These are phyloP conservation scores for Tor tambroides DNA, from an alignment of 2,113 vertebrate genomes.

Conservation along the genomic window DNA sequence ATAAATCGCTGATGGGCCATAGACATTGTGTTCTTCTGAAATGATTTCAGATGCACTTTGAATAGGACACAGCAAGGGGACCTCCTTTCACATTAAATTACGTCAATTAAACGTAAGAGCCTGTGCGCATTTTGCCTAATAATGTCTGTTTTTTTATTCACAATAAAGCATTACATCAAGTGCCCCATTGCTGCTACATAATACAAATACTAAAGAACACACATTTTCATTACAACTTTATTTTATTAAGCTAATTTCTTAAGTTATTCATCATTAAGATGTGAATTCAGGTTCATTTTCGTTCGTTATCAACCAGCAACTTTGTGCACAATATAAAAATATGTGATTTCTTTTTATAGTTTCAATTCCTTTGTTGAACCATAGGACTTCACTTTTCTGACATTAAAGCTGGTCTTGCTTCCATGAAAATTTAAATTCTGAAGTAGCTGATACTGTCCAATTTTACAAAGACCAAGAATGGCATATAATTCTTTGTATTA, in stretches of 20 bases:
- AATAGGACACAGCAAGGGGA: slow-evolving; percentile 11
- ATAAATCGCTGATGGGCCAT: not conserved
- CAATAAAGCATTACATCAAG: not conserved
- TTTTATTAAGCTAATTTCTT: not conserved
- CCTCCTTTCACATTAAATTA: not conserved
- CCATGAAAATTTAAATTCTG: no score
- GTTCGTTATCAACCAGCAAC: no score
- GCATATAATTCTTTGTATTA: no score
- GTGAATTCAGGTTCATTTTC: not conserved
- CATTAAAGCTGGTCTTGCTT: no score
- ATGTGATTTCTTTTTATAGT: no score
- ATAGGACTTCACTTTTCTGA: no score
- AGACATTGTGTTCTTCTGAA: slow-evolving; percentile 29
- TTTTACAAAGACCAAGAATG: no score
- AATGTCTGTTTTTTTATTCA: not conserved
- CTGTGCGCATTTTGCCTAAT: not conserved
- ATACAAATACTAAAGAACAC: not conserved
- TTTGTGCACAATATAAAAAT: no score
- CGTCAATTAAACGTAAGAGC: no score
- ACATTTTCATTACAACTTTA: not conserved
- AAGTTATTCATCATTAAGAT: not conserved
- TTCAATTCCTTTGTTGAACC: no score
- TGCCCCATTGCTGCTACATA: not conserved
- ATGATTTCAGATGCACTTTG: slow-evolving; percentile 24
- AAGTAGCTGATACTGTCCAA: no score